phyloP scores from a whole-genome alignment of 2,888 invertebrate species.

The Tipula vernalis region DNA sequence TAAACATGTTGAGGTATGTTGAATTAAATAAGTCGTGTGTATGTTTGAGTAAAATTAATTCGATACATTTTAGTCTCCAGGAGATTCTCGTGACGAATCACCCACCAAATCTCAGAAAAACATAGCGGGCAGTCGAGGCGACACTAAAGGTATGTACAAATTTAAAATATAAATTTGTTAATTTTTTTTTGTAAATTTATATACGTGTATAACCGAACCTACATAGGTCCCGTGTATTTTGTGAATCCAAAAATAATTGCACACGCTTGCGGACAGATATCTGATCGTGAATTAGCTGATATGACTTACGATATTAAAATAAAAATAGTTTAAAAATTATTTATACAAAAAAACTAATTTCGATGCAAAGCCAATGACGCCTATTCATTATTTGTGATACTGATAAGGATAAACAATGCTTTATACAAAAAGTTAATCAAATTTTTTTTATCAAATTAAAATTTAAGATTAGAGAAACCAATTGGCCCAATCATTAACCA shows the following conservation, averaged over 20 bases:
- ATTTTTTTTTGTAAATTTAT: background rate
- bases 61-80: conserved; percentile 16
- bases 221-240: conserved; percentile 27
- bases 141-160: conserved; percentile 23
- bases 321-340: conserved; percentile 27
- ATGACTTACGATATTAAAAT: conserved; percentile 36
- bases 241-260: conserved; percentile 30
- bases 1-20: conserved; percentile 50
- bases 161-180: background rate
- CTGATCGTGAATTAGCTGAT: conserved; percentile 28
- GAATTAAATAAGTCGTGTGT: background rate
- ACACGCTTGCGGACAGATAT: conserved; percentile 31
- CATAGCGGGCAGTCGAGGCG: conserved; percentile 19
- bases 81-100: conserved; percentile 16
- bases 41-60: background rate
- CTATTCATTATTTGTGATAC: background rate
- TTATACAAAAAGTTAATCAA: background rate
- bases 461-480: background rate
- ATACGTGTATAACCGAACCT: no score
- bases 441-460: background rate
- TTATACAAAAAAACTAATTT: background rate
- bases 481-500: background rate
- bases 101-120: conserved; percentile 19
- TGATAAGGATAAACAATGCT: background rate
- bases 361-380: background rate